A percentile compares a stretch with the other conserved stretches of the same genome.
Evolutionary conservation across 2,888 invertebrate genomes (phyloP).

Genomic region (Petrolisthes manimaculis): DNA sequence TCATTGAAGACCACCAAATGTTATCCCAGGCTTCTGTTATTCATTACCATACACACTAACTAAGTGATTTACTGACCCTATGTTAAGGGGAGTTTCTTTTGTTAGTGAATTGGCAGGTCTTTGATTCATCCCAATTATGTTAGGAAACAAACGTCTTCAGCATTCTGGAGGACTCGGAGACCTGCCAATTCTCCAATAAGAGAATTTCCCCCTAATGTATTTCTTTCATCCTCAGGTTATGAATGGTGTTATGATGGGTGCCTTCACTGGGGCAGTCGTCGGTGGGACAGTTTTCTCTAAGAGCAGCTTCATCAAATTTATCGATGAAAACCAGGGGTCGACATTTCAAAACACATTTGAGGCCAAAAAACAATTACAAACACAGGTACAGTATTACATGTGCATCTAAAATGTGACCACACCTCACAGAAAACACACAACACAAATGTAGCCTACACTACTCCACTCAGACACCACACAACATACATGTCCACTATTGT

Average conservation of each 20-base stretch:
- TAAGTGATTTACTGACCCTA: too few species aligned
- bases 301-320: slow-evolving; percentile 39
- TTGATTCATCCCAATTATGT: too few species aligned
- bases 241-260: slow-evolving; percentile 36
- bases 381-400: slow-evolving; percentile 22
- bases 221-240: slow-evolving; percentile 31
- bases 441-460: neutral
- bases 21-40: too few species aligned
- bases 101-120: too few species aligned
- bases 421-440: neutral
- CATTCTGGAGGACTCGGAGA: too few species aligned
- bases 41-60: too few species aligned
- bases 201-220: neutral
- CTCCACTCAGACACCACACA: neutral
- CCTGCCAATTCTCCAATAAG: too few species aligned
- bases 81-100: too few species aligned
- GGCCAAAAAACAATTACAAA: slow-evolving; percentile 43
- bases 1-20: too few species aligned
- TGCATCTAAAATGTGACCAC: neutral
- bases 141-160: too few species aligned
- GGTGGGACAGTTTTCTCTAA: slow-evolving; percentile 45
- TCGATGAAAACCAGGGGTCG: slow-evolving; percentile 52
- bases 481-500: neutral
- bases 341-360: slow-evolving; percentile 39
- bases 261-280: slow-evolving; percentile 37